Evolutionary conservation across 2,888 invertebrate genomes (phyloP), one percentile per base, ranked within the genome.

Genomic region (Acleris holmiana): DNA sequence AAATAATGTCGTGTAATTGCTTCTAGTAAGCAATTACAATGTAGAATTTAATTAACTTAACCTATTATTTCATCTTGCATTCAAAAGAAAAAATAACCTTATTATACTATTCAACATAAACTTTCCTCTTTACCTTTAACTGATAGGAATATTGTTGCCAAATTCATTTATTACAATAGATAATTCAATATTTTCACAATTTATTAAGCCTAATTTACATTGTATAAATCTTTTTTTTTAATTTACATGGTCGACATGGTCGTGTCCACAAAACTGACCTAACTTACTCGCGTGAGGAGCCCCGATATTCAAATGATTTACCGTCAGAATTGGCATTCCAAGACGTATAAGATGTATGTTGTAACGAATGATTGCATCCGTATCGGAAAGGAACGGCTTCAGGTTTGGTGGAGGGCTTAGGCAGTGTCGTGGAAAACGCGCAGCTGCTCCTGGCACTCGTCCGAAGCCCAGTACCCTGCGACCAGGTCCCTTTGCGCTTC

Each of bases 401-500:
- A 35, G 35, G 35, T 35, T 5, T 35, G 35, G n/a, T 44, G 6
- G 44, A n/a, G 44, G 44, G 17, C 44, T 57, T 41, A 57, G 35
- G 40, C 47, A 15, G 56, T 15, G 51, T 47, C 70, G 23, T 72
- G 68, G 8, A 73, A 65, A 5, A 82, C 78, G 59, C 85, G 81
- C 29, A 90, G 69, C 51, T 81, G 66, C 59, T 85, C 93, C 80
- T 96, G 96, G 72, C 96, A 97, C 75, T 96, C 96, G 0, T 89
- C 78, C 2, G 96, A 95, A 68, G 94, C 93, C 97, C 97, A 97
- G 76, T 96, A 95, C 69, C 96, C 94, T 5, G 95, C 88, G 66
- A 97, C 91, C 35, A 95, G 85, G 73, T 94, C 94, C 63, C 94
- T 93, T 84, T 97, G 96, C 4, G 93, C 92, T 70, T 95, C 95